These are phyloP conservation scores for Cosmia pyralina DNA, from an alignment of 2,888 invertebrate genomes.

Conservation along the genomic window DNA sequence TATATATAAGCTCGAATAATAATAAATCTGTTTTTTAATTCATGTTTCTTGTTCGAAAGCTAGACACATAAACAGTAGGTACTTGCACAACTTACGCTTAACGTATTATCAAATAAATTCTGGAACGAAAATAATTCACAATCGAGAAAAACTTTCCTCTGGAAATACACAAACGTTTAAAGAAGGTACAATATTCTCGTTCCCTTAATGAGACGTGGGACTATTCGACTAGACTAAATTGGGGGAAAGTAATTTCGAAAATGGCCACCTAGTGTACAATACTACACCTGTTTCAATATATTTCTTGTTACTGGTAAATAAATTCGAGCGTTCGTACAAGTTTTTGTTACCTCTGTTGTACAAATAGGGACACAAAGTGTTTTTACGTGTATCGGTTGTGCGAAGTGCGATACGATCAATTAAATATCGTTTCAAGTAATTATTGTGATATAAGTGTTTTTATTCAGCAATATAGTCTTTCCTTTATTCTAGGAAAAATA, in stretches of 20 bases:
- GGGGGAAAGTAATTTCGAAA: slow-evolving; percentile 72
- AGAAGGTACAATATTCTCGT: slow-evolving; percentile 61
- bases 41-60: neutral
- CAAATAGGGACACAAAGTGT: slow-evolving; percentile 40
- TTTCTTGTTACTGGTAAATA: slow-evolving; percentile 55
- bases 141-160: slow-evolving; percentile 14
- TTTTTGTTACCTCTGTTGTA: slow-evolving; percentile 30
- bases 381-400: slow-evolving; percentile 28
- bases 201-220: slow-evolving; percentile 68
- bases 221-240: slow-evolving; percentile 64
- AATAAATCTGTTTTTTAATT: too few species aligned
- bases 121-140: neutral
- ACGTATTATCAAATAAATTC: neutral
- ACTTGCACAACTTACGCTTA: neutral
- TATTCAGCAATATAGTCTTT: neutral
- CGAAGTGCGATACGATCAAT: slow-evolving; percentile 13
- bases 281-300: slow-evolving; percentile 68
- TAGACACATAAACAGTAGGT: neutral
- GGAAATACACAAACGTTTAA: slow-evolving; percentile 30
- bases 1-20: too few species aligned
- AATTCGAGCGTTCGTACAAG: slow-evolving; percentile 32
- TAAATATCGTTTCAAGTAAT: slow-evolving; percentile 15
- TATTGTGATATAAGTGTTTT: neutral
- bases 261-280: slow-evolving; percentile 70
- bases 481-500: neutral